Evolutionary conservation across 1,140 invertebrate genomes (phyloP).

Genomic region (Diorhabda carinulata): DNA sequence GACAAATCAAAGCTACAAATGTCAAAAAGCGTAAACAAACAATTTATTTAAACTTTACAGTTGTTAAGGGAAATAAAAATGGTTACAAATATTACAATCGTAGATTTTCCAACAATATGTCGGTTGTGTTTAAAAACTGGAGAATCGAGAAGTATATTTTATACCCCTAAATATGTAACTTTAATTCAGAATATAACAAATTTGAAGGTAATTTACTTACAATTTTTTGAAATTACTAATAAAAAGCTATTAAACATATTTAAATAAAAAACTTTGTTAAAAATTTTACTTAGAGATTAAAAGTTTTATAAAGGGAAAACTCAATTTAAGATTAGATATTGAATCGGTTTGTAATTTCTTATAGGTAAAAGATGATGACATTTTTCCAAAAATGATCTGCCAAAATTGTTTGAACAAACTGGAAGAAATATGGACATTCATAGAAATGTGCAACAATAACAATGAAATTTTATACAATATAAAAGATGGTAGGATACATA

Average conservation of each 20-base stretch:
- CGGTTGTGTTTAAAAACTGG: constrained; percentile 3
- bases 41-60: neutral
- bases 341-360: neutral
- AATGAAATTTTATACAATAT: neutral
- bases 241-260: neutral
- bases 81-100: neutral
- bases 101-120: constrained; percentile 16
- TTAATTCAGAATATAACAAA: constrained; percentile 12
- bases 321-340: too few relatives aligned
- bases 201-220: neutral
- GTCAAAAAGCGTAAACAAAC: neutral
- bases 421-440: constrained; percentile 1
- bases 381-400: constrained; percentile 5
- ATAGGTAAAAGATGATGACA: neutral
- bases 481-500: neutral
- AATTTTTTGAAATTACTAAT: neutral
- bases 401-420: constrained; percentile 9
- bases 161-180: neutral
- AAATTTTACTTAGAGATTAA: too few relatives aligned
- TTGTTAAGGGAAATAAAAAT: constrained; percentile 1
- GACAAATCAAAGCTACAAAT: neutral
- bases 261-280: neutral
- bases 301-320: too few relatives aligned
- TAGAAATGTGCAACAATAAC: neutral
- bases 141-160: constrained; percentile 4